Evolutionary conservation across 1,140 invertebrate species (phyloP), one percentile per base, ranked within the genome.

Genomic region (Penaeus japonicus): DNA sequence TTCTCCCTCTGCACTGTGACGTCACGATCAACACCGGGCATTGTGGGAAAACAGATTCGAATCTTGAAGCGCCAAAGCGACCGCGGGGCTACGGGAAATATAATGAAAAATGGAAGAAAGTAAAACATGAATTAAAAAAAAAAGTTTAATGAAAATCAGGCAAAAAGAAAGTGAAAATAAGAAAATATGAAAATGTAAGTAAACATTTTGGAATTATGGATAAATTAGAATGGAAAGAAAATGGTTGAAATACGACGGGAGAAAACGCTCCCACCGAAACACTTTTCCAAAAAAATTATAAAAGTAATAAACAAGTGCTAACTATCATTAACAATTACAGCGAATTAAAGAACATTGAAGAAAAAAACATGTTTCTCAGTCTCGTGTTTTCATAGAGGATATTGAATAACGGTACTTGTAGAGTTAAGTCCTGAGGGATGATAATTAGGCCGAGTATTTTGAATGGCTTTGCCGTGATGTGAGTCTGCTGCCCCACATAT

Each of bases 1-100:
- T 27, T 79, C 82, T 65, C 53, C 22, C 80, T 35, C 65, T 75
- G 35, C 87, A 84, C 82, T 70, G 70, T 83, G 87, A 89, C 87
- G 87, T 89, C 87, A 89, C 87, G 22, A 81, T 84, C 87, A 84
- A 84, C 87, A 89, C 80, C 47, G 62, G 83, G 87, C 82, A 89
- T 62, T 79, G 82, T 84, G 87, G 87, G 87, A 79, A 84, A 85
- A 84, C 82, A 84, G 24, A 47, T 47, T 84, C 82, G 22, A 47
- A 73, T 39, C 82, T 70, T 47, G 59, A 84, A 73, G 82, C 82
- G 82, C 80, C 30, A 18, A 20, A 82, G 32, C 22, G 27, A 20
- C 78, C 55, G 27, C 35, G 24, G 17, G 27, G 27, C 77, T 2
- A 22, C 20, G 15, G n/a, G 12, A 22, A 22, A n/a, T 18, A 47